phyloP scores from a whole-genome alignment of 2,888 invertebrate genomes.

The Scaptomyza tumidula region DNA sequence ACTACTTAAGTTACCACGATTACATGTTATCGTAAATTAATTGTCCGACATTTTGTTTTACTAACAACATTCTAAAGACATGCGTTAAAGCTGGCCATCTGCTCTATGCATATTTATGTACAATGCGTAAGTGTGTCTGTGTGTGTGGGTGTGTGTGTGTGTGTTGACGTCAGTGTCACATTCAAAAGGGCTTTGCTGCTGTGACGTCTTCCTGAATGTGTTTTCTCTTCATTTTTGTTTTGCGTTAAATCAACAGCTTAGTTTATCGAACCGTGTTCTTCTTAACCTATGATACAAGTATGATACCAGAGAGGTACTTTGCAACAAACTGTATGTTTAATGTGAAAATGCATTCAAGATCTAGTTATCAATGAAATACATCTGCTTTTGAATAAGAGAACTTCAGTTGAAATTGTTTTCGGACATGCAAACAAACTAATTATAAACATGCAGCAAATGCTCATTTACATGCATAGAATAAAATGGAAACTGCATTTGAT shows the following conservation, averaged over 20 bases:
- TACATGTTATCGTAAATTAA: constrained; percentile 80
- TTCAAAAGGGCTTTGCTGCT: constrained; percentile 18
- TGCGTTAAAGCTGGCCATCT: constrained; percentile 54
- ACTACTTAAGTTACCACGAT: constrained; percentile 80
- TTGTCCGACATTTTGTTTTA: constrained; percentile 78
- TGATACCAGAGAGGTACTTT: background rate
- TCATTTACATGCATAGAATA: constrained; percentile 11
- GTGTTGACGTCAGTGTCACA: constrained; percentile 14
- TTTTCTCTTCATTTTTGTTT: constrained; percentile 4
- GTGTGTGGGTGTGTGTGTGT: background rate
- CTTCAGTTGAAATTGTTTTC: background rate
- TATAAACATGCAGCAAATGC: background rate
- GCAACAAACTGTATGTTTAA: background rate
- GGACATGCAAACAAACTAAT: background rate
- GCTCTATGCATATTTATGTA: background rate
- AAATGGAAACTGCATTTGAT: constrained; percentile 28
- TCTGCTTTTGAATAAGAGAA: background rate
- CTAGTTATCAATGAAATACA: background rate
- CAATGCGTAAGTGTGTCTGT: constrained; percentile 6
- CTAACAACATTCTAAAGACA: constrained; percentile 61
- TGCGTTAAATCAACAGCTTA: constrained; percentile 1
- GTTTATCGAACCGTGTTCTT: background rate
- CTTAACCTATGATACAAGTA: background rate
- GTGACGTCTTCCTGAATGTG: background rate
- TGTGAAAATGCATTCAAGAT: background rate